Percentiles rank a stretch among this genome's conserved stretches.
Conservation (phyloP, 2,797 vertebrate genomes). For the Lacerta bilineata region DNA sequence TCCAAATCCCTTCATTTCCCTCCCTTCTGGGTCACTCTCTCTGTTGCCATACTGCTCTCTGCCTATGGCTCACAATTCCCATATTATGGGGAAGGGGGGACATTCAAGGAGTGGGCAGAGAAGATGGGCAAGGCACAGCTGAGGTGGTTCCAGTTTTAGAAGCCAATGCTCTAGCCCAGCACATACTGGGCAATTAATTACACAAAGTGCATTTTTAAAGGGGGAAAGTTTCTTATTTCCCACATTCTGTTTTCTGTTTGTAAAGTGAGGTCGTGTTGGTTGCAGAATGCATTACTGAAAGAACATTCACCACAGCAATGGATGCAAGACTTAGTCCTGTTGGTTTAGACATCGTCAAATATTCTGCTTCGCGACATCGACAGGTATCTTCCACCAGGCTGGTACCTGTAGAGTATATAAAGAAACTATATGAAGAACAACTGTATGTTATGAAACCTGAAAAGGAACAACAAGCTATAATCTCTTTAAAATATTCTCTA, state of each 20-base stretch:
- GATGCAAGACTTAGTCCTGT: constrained; percentile 47
- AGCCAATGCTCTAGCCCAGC: constrained; percentile 38
- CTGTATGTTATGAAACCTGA: not conserved
- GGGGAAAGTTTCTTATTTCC: constrained; percentile 54
- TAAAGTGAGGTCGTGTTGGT: constrained; percentile 55
- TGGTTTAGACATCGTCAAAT: constrained; percentile 92
- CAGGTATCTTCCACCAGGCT: constrained; percentile 91
- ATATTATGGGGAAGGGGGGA: not conserved
- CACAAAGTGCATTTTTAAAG: constrained; percentile 57
- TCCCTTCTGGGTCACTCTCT: not conserved
- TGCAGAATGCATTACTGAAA: constrained; percentile 48
- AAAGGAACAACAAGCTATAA: constrained; percentile 5
- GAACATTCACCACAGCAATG: constrained; percentile 52
- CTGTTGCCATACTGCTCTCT: not conserved
- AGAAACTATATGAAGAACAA: constrained; percentile 53
- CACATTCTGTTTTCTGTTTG: constrained; percentile 50
- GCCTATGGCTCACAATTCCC: not conserved
- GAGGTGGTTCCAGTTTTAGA: constrained; percentile 9
- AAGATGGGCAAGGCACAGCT: constrained; percentile 32
- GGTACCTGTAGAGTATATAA: constrained; percentile 82
- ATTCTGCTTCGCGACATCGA: constrained; percentile 95
- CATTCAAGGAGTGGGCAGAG: not conserved
- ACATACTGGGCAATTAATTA: constrained; percentile 47
- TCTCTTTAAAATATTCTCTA: not conserved
- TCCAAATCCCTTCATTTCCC: not conserved